Evolutionary conservation across 2,797 vertebrate species (phyloP), one percentile per base, ranked within the genome.

Genomic region (Sebastes aleutianus): DNA sequence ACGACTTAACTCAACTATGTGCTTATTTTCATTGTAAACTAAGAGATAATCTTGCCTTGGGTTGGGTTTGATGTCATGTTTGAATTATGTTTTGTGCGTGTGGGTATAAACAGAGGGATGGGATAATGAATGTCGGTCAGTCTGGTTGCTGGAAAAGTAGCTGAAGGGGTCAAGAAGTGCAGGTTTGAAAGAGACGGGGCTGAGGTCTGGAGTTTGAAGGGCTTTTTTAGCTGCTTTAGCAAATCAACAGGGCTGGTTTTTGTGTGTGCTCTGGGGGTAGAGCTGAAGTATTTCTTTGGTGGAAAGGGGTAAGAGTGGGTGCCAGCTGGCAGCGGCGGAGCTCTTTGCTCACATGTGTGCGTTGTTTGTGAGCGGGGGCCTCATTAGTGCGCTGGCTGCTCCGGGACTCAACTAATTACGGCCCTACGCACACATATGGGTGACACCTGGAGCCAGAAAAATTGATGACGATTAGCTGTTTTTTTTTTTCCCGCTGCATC

Each of bases 401-500:
- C 80, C 29, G 76, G 83, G 74, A 83, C 78, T 85, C 88, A 86
- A 79, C 86, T 94, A 93, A 94, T 95, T 93, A 90, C 78, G 76
- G 74, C 72, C 72, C 27, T 70, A 4, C 5, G 34, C 63, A 29
- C 90, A 93, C 95, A 95, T 93, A 88, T 95, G 95, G 83, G 64
- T 24, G 81, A 92, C 95, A 95, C 93, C 94, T 96, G 95, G 93
- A 88, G 83, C 59, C 86, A 89, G 43, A 84, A 86, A 87, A 86
- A 87, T 68, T 61, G 79, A 76, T 26, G 84, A 65, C 16, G 24
- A 67, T 85, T 43, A 74, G 71, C 34, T 75, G 6, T 54, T 78
- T 71, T 76, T 76, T 6, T 56, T 74, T 70, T 3, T 64, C 67
- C 70, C 13, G 14, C 70, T 63, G 59, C 78, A 57, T 74, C 71